A percentile compares a stretch with the other conserved stretches of the same genome.
phyloP scores from a whole-genome alignment of 2,888 invertebrate genomes.

The Xylota segnis region DNA sequence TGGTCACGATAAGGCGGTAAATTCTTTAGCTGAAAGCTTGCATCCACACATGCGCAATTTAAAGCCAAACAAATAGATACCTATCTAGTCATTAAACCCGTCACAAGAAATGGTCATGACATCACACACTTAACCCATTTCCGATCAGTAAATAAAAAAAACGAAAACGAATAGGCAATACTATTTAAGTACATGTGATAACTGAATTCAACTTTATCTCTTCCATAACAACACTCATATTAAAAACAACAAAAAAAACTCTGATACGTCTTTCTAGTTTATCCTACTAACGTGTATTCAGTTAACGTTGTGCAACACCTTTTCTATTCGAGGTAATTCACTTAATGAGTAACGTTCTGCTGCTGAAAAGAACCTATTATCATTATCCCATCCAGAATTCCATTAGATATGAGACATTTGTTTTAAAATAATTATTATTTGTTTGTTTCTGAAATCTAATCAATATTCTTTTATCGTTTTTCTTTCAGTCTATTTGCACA shows the following conservation, averaged over 20 bases:
- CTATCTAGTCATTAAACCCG: background rate
- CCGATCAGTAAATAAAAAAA: conserved; percentile 17
- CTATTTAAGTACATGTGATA: background rate
- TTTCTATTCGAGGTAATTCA: conserved; percentile 11
- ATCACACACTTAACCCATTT: conserved; percentile 32
- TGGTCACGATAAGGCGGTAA: background rate
- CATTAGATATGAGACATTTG: conserved; percentile 66
- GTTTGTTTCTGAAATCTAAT: conserved; percentile 74
- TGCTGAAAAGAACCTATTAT: background rate
- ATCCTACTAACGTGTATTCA: background rate
- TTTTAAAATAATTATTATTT: conserved; percentile 70
- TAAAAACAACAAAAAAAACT: too few species aligned
- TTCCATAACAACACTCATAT: background rate
- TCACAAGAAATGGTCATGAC: conserved; percentile 12
- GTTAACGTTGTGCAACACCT: background rate
- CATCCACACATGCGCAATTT: background rate
- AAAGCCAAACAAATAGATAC: background rate
- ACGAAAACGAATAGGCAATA: background rate
- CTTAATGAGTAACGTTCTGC: conserved; percentile 11
- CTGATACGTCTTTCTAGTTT: background rate
- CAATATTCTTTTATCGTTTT: conserved; percentile 74
- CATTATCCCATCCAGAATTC: conserved; percentile 33
- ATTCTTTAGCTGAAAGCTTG: background rate
- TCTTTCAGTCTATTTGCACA: conserved; percentile 59
- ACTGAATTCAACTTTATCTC: conserved; percentile 10